Conservation (phyloP, 2,888 invertebrate species). For the Cepaea hortensis region DNA sequence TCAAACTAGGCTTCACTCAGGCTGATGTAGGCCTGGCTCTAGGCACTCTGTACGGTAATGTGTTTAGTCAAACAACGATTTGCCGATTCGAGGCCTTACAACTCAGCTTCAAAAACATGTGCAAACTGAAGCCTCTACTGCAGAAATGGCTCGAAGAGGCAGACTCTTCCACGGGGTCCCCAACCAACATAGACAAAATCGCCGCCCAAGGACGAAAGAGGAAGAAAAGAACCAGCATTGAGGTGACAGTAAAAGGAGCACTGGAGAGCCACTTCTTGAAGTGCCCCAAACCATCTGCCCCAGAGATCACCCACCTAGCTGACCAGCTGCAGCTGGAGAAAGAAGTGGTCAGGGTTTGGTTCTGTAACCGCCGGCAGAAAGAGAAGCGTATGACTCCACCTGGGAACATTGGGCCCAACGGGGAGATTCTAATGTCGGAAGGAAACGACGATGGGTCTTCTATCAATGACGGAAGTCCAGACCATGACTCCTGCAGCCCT, state of each 20-base stretch:
- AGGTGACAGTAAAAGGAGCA: conserved; percentile 95
- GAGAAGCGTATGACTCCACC: conserved; percentile 74
- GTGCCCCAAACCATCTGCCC: conserved; percentile 99
- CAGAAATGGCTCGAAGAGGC: conserved; percentile 99
- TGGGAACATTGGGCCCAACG: conserved; percentile 71
- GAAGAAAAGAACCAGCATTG: conserved; percentile 99
- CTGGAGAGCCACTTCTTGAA: conserved; percentile 99
- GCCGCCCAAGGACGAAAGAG: conserved; percentile 98
- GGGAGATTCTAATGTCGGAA: conserved; percentile 67
- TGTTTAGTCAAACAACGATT: conserved; percentile 99
- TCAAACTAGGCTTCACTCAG: conserved; percentile 98
- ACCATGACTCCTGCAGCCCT: conserved; percentile 50
- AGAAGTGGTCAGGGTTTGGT: conserved; percentile 99
- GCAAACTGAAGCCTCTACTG: conserved; percentile 97
- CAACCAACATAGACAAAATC: conserved; percentile 98
- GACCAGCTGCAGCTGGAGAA: conserved; percentile 98
- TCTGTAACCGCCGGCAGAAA: conserved; percentile 92
- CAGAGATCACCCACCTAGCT: conserved; percentile 95
- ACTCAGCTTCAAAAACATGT: conserved; percentile 99
- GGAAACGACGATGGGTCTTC: conserved; percentile 53
- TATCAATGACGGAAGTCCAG: conserved; percentile 41
- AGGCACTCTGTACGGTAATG: conserved; percentile 98
- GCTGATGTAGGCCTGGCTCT: conserved; percentile 98
- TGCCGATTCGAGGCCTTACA: conserved; percentile 99
- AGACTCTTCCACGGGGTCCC: conserved; percentile 97